Base-by-base conservation (phyloP, 2,113 vertebrate genomes). In the Platysternon megacephalum region DNA sequence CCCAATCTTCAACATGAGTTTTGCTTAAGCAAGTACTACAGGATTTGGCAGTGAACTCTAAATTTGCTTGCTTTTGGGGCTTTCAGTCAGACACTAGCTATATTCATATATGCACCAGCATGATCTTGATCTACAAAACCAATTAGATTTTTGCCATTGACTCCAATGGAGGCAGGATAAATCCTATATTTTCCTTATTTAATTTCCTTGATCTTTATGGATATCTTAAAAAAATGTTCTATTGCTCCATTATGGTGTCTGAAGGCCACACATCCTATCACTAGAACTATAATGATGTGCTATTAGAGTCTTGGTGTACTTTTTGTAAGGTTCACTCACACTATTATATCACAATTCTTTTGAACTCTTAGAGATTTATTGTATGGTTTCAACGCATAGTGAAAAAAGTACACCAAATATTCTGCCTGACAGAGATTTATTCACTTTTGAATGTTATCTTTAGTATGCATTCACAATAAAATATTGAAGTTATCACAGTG, bases 321-420 rank as follows among this genome's bases (percentile, higher is more conserved):
- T n/a, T 78, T 91, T 56, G 35, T 8, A 1, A 93, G 89, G 52
- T 8, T 55, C 0, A 10, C 22, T 6, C 53, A 76, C 84, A 46
- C 5, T 61, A 44, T 21, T 42, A 42, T 26, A 74, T 48, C 46
- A 78, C 3, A 2, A 8, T 52, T 29, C 72, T 7, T 84, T 56
- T 6, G 42, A 11, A 0, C 4, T 21, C 32, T 12, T 82, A 14
- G 2, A 52, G 39, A 55, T 0, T 35, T 87, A 24, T 35, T 22
- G 8, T 8, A 26, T n/a, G 58, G 4, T 84, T 87, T 1, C 74
- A 28, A 22, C 74, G 49, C 1, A 3, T 3, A 51, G 82, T 3
- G 1, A 68, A 17, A 4, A 26, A 8, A 29, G 58, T 0, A 17
- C 51, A 84, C 28, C 16, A 39, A 2, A 1, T 6, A n/a, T 0